A percentile compares a stretch with the other conserved stretches of the same genome.
These are phyloP conservation scores for Tolmerus cingulatus DNA, from an alignment of 2,888 invertebrate genomes.

Conservation along the genomic window DNA sequence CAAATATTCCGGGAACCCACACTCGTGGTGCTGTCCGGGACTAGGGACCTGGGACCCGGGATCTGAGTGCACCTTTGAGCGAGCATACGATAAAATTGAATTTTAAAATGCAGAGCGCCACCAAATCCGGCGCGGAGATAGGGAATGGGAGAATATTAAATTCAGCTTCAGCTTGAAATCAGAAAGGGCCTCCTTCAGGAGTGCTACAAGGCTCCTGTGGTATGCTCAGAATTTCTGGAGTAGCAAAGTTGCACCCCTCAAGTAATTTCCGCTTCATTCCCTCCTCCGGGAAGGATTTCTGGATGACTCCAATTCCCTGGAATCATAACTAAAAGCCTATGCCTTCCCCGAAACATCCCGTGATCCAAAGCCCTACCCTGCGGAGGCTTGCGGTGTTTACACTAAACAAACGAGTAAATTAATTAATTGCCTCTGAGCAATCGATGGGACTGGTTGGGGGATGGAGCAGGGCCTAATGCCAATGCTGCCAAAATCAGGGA, in stretches of 20 bases:
- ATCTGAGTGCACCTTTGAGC: background rate
- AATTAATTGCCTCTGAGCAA: slow-evolving; percentile 19
- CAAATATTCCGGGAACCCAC: background rate
- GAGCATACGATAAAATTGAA: slow-evolving; percentile 6
- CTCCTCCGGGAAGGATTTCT: background rate
- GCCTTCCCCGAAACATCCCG: background rate
- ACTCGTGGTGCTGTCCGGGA: background rate
- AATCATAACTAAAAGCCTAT: background rate
- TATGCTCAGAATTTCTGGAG: background rate
- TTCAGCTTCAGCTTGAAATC: background rate
- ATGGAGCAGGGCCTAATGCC: background rate
- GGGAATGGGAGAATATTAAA: background rate
- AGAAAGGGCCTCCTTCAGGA: background rate
- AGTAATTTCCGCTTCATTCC: background rate
- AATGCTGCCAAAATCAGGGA: background rate
- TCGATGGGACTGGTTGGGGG: background rate
- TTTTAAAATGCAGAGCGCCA: slow-evolving; percentile 19
- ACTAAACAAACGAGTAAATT: slow-evolving; percentile 30
- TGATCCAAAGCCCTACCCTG: background rate
- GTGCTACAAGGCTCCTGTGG: background rate
- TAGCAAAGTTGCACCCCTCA: background rate
- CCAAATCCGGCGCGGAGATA: background rate
- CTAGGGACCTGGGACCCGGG: background rate
- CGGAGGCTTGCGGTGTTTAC: slow-evolving; percentile 4
- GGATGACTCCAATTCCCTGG: background rate